Evolutionary conservation across 1,140 invertebrate genomes (phyloP).

Genomic region (Hestina assimilis): DNA sequence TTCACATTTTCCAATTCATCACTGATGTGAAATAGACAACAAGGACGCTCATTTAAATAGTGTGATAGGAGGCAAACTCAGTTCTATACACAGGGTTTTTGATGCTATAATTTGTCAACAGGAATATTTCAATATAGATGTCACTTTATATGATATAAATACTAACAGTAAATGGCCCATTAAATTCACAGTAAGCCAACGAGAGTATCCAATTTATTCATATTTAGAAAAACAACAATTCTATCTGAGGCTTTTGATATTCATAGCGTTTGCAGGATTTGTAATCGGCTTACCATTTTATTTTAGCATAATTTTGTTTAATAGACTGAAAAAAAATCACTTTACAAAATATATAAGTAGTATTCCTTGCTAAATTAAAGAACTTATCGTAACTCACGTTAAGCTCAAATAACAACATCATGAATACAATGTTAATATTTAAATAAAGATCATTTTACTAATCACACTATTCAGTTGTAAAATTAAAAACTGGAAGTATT

Average conservation of each 20-base stretch:
- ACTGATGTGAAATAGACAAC: conserved; percentile 1
- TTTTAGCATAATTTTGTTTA: no score
- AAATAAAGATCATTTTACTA: no score
- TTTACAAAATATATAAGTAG: no score
- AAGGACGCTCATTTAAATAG: conserved; percentile 10
- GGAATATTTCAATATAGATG: conserved; percentile 39
- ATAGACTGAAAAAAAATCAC: no score
- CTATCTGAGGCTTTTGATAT: neutral
- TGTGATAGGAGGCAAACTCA: conserved; percentile 22
- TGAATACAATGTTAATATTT: no score
- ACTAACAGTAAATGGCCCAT: conserved; percentile 62
- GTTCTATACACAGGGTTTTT: conserved; percentile 11
- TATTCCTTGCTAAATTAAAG: no score
- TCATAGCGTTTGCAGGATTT: neutral
- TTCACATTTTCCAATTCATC: conserved; percentile 6
- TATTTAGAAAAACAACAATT: conserved; percentile 14
- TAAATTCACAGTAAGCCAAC: conserved; percentile 50
- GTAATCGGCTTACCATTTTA: no score
- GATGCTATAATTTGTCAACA: neutral
- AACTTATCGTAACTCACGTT: no score
- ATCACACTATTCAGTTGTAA: no score
- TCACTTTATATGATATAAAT: conserved; percentile 54
- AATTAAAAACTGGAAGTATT: no score
- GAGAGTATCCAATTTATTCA: conserved; percentile 27
- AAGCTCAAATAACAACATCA: no score